Evolutionary conservation across 2,797 vertebrate species (phyloP), one percentile per base, ranked within the genome.

Genomic region (Hypotaenidia philippensis): DNA sequence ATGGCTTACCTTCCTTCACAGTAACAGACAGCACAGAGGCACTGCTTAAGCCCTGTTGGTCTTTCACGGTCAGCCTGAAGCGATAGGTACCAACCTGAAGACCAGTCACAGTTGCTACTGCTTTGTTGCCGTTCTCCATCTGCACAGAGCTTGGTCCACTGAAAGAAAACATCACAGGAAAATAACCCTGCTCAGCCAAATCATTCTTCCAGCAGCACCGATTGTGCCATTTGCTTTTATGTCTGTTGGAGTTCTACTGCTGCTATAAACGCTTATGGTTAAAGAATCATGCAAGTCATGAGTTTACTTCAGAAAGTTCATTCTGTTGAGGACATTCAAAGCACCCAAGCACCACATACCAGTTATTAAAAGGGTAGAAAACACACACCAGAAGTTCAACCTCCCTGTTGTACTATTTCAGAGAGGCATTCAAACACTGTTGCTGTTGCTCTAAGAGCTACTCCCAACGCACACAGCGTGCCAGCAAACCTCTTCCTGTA

Each of bases 61-160:
- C 99, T 50, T 88, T 97, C 41, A 99, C 99, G 0, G 98, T 99
- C 95, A 99, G 94, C 26, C 90, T 98, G 97, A 99, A 99, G 94
- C 86, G 98, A 94, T 99, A 98, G 76, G 96, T 98, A 17, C 99
- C 99, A 52, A 96, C 96, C 55, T 97, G 97, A 7, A 99, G 97
- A 31, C 98, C 98, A 1, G 97, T 98, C 4, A 97, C 98, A 4
- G 96, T 98, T 68, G 98, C 98, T 45, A 99, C 71, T 0, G 98
- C 97, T 90, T 96, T 97, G 92, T 99, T 98, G 7, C 34, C 83
- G 0, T 98, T 97, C 71, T 98, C 98, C 97, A 99, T 97, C 95
- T 97, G 97, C 45, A 98, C 78, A 9, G 98, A 97, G 3, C 97
- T 97, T 72, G 99, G 99, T 7, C 98, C 99, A 89, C 99, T 99